These are phyloP conservation scores for Mayetiola destructor DNA, from an alignment of 2,888 invertebrate species.

Conservation along the genomic window DNA sequence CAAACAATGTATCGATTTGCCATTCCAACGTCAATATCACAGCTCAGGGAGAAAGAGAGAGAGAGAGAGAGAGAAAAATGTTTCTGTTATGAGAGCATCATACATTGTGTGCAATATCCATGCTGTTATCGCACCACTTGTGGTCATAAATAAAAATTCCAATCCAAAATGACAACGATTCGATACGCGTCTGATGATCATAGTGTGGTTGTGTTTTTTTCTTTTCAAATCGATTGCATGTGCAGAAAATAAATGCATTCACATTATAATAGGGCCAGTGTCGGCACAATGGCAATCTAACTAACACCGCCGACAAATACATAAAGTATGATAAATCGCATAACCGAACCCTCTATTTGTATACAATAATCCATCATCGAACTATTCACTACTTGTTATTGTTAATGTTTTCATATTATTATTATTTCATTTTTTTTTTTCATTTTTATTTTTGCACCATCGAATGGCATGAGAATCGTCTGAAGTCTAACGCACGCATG, in stretches of 20 bases:
- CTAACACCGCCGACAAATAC: not conserved
- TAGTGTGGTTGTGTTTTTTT: not conserved
- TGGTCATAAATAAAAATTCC: conserved; percentile 13
- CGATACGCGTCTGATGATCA: conserved; percentile 3
- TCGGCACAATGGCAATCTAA: not conserved
- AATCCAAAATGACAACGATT: conserved; percentile 7
- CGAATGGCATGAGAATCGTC: no score
- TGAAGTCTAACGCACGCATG: no score
- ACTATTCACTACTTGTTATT: no score
- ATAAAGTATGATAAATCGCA: conserved; percentile 13
- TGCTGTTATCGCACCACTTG: conserved; percentile 14
- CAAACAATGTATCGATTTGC: no score
- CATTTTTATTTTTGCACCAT: no score
- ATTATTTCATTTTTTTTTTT: no score
- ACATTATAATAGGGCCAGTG: not conserved
- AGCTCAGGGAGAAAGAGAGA: no score
- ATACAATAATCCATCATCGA: conserved; percentile 9
- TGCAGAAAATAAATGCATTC: not conserved
- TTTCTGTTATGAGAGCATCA: no score
- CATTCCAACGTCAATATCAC: no score
- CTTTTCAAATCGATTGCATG: not conserved
- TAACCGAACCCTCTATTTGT: conserved; percentile 12
- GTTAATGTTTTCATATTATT: no score
- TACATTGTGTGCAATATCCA: no score
- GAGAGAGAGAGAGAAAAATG: no score